Evolutionary conservation across 2,113 vertebrate species (phyloP).

Genomic region (Syrrhaptes paradoxus): DNA sequence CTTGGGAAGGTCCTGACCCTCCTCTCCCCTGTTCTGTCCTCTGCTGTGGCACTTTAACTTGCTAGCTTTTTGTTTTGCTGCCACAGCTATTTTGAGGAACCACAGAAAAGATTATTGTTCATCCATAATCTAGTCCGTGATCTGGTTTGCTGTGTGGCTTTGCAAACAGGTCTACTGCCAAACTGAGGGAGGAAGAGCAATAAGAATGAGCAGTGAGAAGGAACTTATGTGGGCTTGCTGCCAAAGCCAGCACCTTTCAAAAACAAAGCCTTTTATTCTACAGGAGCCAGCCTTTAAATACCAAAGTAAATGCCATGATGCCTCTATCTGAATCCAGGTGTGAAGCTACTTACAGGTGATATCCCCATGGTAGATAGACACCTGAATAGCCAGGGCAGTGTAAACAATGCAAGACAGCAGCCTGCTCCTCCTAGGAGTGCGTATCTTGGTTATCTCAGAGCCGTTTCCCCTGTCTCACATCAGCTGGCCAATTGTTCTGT

Average conservation of each 20-base stretch:
- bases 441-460: not conserved
- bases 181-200: not conserved
- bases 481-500: not conserved
- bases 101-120: not conserved
- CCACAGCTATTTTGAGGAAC: not conserved
- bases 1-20: not conserved
- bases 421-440: not conserved
- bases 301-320: not conserved
- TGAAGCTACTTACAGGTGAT: not conserved
- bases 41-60: not conserved
- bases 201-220: not conserved
- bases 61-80: conserved; percentile 1
- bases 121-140: not conserved
- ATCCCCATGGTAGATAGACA: not conserved
- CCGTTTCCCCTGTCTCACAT: not conserved
- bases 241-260: not conserved
- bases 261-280: not conserved
- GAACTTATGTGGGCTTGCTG: not conserved
- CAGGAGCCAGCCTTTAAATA: not conserved
- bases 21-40: not conserved
- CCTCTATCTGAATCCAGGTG: not conserved
- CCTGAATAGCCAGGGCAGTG: not conserved
- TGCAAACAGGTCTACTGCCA: not conserved
- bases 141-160: conserved; percentile 16
- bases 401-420: not conserved